These are phyloP conservation scores for Agrochola lota DNA, from an alignment of 2,888 invertebrate genomes.

Conservation along the genomic window DNA sequence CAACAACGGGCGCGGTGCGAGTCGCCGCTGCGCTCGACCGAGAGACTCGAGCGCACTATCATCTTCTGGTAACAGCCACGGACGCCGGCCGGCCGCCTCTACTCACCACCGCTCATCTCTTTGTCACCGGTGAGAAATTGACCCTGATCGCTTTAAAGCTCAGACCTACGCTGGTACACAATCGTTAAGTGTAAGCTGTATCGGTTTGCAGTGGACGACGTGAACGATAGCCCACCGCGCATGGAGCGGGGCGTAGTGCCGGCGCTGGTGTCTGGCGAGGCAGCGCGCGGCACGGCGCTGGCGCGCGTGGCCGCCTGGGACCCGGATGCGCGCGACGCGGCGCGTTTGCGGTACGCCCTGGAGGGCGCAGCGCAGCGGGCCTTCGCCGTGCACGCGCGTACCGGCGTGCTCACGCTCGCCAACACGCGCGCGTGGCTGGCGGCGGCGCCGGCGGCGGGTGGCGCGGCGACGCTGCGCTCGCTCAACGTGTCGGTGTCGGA, in stretches of 20 bases:
- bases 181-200: not conserved
- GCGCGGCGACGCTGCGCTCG: conserved; percentile 89
- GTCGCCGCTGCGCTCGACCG: conserved; percentile 95
- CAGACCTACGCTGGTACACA: no score
- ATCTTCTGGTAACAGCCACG: conserved; percentile 94
- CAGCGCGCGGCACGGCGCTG: conserved; percentile 96
- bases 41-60: conserved; percentile 93
- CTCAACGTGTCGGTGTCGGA: conserved; percentile 98
- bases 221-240: conserved; percentile 97
- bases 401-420: conserved; percentile 79
- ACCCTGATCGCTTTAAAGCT: not conserved
- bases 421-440: conserved; percentile 87
- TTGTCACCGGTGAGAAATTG: conserved; percentile 92
- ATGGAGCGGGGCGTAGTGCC: conserved; percentile 95
- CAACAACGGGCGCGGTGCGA: conserved; percentile 94
- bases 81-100: conserved; percentile 96
- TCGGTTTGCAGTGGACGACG: conserved; percentile 92
- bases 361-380: conserved; percentile 84
- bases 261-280: conserved; percentile 94
- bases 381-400: conserved; percentile 77
- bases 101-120: conserved; percentile 95
- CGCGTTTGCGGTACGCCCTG: conserved; percentile 94
- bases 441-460: conserved; percentile 91
- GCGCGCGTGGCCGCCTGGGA: conserved; percentile 97
- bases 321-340: conserved; percentile 95